These are phyloP conservation scores for Eremobia ochroleuca DNA, from an alignment of 2,888 invertebrate genomes.

Conservation along the genomic window DNA sequence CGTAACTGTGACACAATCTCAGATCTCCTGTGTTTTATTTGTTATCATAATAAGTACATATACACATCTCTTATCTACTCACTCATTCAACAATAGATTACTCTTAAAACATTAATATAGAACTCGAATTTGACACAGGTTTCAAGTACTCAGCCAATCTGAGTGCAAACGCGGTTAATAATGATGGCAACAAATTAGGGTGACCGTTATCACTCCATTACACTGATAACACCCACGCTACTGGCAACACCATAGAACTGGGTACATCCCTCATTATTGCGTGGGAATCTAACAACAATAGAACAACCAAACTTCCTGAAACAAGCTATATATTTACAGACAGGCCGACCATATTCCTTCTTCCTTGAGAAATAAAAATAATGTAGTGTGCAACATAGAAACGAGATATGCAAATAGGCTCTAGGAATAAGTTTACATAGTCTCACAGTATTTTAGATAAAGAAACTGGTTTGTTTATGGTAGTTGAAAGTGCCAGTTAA, in stretches of 20 bases:
- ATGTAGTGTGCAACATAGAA: conserved; percentile 39
- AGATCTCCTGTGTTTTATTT: not conserved
- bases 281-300: conserved; percentile 67
- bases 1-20: not conserved
- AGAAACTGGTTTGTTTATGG: conserved; percentile 57
- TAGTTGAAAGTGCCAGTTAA: conserved; percentile 25
- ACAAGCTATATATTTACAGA: conserved; percentile 52
- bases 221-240: conserved; percentile 65
- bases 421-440: conserved; percentile 49
- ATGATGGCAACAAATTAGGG: conserved; percentile 73
- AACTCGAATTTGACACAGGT: conserved; percentile 66
- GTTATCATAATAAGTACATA: too few relatives aligned
- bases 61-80: not conserved
- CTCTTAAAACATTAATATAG: conserved; percentile 6
- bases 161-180: conserved; percentile 70
- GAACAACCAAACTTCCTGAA: conserved; percentile 65
- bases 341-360: conserved; percentile 65
- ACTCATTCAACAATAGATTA: conserved; percentile 24
- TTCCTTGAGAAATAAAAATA: conserved; percentile 75
- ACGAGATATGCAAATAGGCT: conserved; percentile 54
- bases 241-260: conserved; percentile 37
- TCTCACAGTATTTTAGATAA: conserved; percentile 46
- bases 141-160: conserved; percentile 53
- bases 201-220: conserved; percentile 72
- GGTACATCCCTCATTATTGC: conserved; percentile 53